A percentile compares a stretch with the other conserved stretches of the same genome.
Evolutionary conservation across 2,113 vertebrate genomes (phyloP).

Genomic region (Pelvicachromis taeniatus): DNA sequence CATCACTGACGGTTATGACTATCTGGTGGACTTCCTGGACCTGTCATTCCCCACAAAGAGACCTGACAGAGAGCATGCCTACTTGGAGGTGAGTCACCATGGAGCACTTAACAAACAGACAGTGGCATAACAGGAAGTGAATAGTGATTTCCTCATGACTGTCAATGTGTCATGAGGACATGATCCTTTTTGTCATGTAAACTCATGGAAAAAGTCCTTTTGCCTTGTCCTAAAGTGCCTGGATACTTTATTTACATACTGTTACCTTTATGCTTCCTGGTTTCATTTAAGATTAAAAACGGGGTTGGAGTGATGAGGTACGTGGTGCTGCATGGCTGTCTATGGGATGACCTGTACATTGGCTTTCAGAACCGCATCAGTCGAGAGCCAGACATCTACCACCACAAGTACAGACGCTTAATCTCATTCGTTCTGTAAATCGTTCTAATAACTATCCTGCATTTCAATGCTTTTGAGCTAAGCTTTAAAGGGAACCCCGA

Average conservation of each 20-base stretch:
- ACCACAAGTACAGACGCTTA: slow-evolving; percentile 67
- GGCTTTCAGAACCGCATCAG: slow-evolving; percentile 79
- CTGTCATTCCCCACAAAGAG: slow-evolving; percentile 70
- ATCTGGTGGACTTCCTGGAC: slow-evolving; percentile 76
- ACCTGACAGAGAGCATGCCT: slow-evolving; percentile 67
- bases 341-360: slow-evolving; percentile 81
- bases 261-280: too few relatives aligned
- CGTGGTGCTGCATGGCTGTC: slow-evolving; percentile 69
- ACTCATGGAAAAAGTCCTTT: too few relatives aligned
- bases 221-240: too few relatives aligned
- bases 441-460: too few relatives aligned
- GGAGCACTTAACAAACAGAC: not conserved
- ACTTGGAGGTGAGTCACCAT: slow-evolving; percentile 26
- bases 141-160: not conserved
- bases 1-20: slow-evolving; percentile 63
- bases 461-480: too few relatives aligned
- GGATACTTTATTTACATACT: too few relatives aligned
- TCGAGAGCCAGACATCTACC: slow-evolving; percentile 77
- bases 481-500: too few relatives aligned
- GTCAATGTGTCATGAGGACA: not conserved
- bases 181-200: too few relatives aligned
- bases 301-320: slow-evolving; percentile 72
- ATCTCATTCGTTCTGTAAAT: too few relatives aligned
- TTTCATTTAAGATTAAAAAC: slow-evolving; percentile 63
- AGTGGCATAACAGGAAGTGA: not conserved